Base-by-base conservation (phyloP, 2,888 invertebrate genomes). In the Empis stercorea region DNA sequence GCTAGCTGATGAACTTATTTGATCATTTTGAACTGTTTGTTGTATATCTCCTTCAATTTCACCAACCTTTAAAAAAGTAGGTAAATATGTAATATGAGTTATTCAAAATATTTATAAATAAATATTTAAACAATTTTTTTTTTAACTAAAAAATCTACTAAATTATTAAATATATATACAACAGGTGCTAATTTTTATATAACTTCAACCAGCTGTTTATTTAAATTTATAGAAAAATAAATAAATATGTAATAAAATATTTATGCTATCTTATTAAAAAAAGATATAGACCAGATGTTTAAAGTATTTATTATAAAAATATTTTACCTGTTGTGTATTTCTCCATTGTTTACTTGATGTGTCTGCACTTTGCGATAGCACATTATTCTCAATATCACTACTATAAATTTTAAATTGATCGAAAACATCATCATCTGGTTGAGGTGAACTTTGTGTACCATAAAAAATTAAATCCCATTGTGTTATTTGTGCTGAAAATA, bases 381-480 rank as follows among this genome's bases (percentile, higher is more conserved):
- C 72, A 59, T 82, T 81, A 55, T 76, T 76, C 40, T 72, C 71
- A 45, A 75, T 71, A 57, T 79, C 79, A 52, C 73, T 72, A 7
- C 67, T 66, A 49, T 61, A 65, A 20, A 59, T 48, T 51, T 59
- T 55, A 51, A 60, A 62, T 54, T 57, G 57, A 37, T 56, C 58
- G n/a, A 61, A 60, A 34, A 59, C 56, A 10, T 59, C 58, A 56
- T 68, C 71, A 16, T 65, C 70, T 43, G 75, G 75, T 59, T 79
- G 78, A 10, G 78, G 71, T 1, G 79, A 77, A 2, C 70, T 69
- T 54, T 78, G 80, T 2, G 88, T 88, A 38, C 89, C 89, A 67
- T 87, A 85, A 64, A 89, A 79, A 60, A 85, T 81, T 60, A 88
- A 68, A 65, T 84, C 81, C 88, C 88, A 89, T 57, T 84, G 81